phyloP scores from a whole-genome alignment of 2,797 vertebrate species.

The Macropodus opercularis region DNA sequence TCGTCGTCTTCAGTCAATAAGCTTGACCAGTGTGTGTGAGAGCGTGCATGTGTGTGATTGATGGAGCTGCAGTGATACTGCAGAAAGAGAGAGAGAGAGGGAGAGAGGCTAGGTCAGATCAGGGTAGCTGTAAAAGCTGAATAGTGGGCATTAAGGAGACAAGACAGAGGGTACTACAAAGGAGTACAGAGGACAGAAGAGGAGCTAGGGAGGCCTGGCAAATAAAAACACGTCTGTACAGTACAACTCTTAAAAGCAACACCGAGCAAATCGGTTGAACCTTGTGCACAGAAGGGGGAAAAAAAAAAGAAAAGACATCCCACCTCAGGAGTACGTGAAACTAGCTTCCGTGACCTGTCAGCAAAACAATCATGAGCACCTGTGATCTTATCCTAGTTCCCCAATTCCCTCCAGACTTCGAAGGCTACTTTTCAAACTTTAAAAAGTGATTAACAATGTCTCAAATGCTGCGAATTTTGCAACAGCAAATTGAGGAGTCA shows the following conservation, averaged over 20 bases:
- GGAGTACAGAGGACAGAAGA: constrained; percentile 9
- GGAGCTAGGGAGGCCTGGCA: neutral
- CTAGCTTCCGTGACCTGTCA: constrained; percentile 1
- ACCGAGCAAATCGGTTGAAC: too few species aligned
- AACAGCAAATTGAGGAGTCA: constrained; percentile 17
- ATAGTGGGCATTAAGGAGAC: constrained; percentile 33
- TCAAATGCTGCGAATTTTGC: too few species aligned
- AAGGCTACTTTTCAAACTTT: constrained; percentile 9
- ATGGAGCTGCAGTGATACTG: constrained; percentile 75
- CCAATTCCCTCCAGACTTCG: constrained; percentile 3
- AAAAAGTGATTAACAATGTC: constrained; percentile 16
- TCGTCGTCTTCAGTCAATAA: constrained; percentile 56
- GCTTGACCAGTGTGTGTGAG: constrained; percentile 23
- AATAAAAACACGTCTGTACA: constrained; percentile 20
- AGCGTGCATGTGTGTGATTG: constrained; percentile 60
- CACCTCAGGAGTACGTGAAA: constrained; percentile 11
- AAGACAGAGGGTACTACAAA: constrained; percentile 20
- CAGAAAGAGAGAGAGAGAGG: constrained; percentile 31
- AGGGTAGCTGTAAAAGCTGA: constrained; percentile 62
- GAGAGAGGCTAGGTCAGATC: constrained; percentile 56
- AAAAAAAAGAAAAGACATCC: constrained; percentile 31
- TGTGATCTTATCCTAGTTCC: constrained; percentile 2
- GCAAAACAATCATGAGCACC: neutral
- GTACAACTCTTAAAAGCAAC: constrained; percentile 22
- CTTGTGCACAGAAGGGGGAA: too few species aligned